Evolutionary conservation across 1,140 invertebrate species (phyloP), one percentile per base, ranked within the genome.

Genomic region (Meloidogyne floridensis): DNA sequence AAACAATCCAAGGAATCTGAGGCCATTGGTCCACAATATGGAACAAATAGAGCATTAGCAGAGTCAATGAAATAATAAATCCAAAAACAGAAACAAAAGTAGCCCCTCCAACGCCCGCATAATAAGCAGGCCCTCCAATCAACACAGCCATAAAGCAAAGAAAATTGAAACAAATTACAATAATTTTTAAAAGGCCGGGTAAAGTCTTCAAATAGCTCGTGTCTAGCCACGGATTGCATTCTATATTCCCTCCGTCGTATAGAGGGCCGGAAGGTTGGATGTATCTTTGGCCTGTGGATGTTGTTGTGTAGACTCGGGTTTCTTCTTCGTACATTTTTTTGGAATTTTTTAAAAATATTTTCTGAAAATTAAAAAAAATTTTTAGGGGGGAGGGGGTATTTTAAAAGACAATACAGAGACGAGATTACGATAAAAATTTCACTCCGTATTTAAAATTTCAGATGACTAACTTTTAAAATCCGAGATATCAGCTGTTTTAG

Each of bases 41-140:
- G 75, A 90, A 89, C 5, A 89, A 76, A 75, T 89, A 89, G 6
- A 89, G 82, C 53, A 87, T 75, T 8, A 89, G 76, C 32, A 89
- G 88, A 15, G 84, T 83, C 3, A 89, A 75, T 9, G 89, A 86
- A 42, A 89, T 87, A 20, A 84, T 84, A 51, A 89, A 87, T 32
- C 89, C 88, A 81, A 90, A 82, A 15, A 86, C 81, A 11, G 89
- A 83, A 4, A 90, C 89, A 72, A 89, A 89, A 13, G 89, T 89
- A 10, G 89, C 85, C 80, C 85, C 90, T 8, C 89, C 86, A 69
- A 86, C 88, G 54, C 88, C 88, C 56, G 85, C 81, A 77, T 82
- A 89, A 70, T 90, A 87, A 20, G 82, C 88, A n/a, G 87, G 87
- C 4, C 87, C 88, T 18, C 88, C 88, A 81, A 86, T 81, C 51